Percentiles rank a stretch among this genome's conserved stretches.
Evolutionary conservation across 1,140 invertebrate species (phyloP).

Genomic region (Leptinotarsa texana): DNA sequence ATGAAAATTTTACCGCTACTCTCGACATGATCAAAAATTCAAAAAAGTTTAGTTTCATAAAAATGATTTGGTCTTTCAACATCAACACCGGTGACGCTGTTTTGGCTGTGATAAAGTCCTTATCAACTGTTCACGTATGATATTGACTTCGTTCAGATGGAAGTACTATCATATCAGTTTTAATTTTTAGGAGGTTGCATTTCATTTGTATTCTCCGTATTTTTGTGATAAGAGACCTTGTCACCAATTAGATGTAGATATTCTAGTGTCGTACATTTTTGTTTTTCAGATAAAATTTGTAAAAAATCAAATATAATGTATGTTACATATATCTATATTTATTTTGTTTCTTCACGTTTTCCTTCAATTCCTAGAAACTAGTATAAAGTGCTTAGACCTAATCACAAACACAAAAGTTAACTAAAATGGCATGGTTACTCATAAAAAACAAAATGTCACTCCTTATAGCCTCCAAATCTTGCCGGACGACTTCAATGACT

Average conservation of each 20-base stretch:
- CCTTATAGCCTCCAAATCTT: too few relatives aligned
- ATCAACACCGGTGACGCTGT: constrained; percentile 49
- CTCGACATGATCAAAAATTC: neutral
- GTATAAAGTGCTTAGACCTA: too few relatives aligned
- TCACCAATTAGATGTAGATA: constrained; percentile 47
- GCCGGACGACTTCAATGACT: too few relatives aligned
- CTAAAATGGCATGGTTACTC: too few relatives aligned
- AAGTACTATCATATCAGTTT: constrained; percentile 57
- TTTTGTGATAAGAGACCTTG: constrained; percentile 56
- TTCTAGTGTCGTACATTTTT: constrained; percentile 44
- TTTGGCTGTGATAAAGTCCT: constrained; percentile 58
- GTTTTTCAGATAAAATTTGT: constrained; percentile 39
- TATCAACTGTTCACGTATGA: constrained; percentile 57
- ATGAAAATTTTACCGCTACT: too few relatives aligned
- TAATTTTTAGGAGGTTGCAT: constrained; percentile 34
- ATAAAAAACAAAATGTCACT: too few relatives aligned
- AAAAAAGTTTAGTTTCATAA: neutral
- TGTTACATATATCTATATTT: constrained; percentile 13
- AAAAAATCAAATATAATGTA: constrained; percentile 26
- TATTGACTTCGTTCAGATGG: constrained; percentile 59
- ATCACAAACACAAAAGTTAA: too few relatives aligned
- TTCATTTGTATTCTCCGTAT: constrained; percentile 33
- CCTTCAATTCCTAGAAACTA: too few relatives aligned
- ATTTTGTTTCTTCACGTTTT: too few relatives aligned
- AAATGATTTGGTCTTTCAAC: constrained; percentile 36